Evolutionary conservation across 2,113 vertebrate species (phyloP), one percentile per base, ranked within the genome.

Genomic region (Rattus norvegicus): DNA sequence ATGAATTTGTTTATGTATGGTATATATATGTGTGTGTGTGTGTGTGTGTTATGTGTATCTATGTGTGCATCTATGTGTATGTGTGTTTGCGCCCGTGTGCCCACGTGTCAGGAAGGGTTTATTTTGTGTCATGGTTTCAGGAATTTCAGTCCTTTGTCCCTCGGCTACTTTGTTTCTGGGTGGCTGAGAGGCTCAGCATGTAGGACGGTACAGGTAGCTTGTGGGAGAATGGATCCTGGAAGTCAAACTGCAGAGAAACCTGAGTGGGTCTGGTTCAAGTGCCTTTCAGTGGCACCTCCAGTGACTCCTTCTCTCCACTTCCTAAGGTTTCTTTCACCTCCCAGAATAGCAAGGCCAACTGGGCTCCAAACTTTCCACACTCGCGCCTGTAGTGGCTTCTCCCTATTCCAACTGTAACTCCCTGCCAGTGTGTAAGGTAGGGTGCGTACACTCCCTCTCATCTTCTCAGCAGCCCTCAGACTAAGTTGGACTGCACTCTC

Each of bases 401-500:
- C 65, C 9, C 5, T 49, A 30, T 49, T 7, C 28, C 43, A 47
- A 1, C 84, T 49, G 39, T 36, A 69, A 22, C 43, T 33, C 17
- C 63, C 43, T 36, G 39, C 54, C 83, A 67, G 28, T 10, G 8
- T 28, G 28, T 17, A 52, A 22, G 87, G 86, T 52, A 5, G 26
- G 16, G 13, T 3, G 56, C 16, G 3, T 6, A 4, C 2, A 10
- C 67, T 69, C 3, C 61, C 36, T n/a, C 2, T 5, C 2, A 12
- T 54, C 52, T 79, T 83, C 49, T 81, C 79, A 83, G 1, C n/a
- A 76, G 12, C 28, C 0, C 70, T 80, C 24, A 72, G 88, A 43
- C 67, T 92, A 76, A 90, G 4, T 56, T 13, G 87, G 33, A 65
- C 92, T 54, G 28, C 69, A 28, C 33, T 65, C 17, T 65, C 52